phyloP scores from a whole-genome alignment of 2,888 invertebrate genomes.

The Tachystola acroxantha region DNA sequence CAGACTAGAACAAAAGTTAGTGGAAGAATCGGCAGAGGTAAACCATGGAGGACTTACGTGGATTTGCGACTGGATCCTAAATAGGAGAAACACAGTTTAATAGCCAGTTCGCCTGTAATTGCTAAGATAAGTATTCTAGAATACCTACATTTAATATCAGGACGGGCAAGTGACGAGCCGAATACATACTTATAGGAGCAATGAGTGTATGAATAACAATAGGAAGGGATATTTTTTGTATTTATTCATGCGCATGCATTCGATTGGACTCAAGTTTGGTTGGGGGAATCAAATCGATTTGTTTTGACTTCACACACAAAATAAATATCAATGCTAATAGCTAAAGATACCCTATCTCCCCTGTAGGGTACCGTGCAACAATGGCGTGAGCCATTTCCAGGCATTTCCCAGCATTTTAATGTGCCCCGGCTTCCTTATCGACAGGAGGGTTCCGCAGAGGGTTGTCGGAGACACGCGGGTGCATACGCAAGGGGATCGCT shows the following conservation, averaged over 20 bases:
- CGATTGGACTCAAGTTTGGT: slow-evolving; percentile 20
- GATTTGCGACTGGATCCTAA: too few species aligned
- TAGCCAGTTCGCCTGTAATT: too few species aligned
- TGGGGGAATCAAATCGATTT: slow-evolving; percentile 30
- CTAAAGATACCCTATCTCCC: slow-evolving; percentile 63
- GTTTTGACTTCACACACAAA: slow-evolving; percentile 61
- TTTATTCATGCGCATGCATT: not conserved
- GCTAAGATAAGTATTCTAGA: too few species aligned
- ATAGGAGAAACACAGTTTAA: too few species aligned
- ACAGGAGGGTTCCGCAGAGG: slow-evolving; percentile 32
- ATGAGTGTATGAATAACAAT: too few species aligned
- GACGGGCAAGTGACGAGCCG: too few species aligned
- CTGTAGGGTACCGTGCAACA: slow-evolving; percentile 53
- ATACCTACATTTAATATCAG: too few species aligned
- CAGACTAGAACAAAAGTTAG: too few species aligned
- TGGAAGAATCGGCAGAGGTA: too few species aligned
- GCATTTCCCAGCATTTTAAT: slow-evolving; percentile 66
- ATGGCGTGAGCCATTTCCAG: slow-evolving; percentile 71
- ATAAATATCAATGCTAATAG: slow-evolving; percentile 65
- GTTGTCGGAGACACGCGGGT: slow-evolving; percentile 26
- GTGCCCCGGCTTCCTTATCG: slow-evolving; percentile 62
- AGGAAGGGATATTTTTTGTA: too few species aligned
- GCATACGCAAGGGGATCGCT: slow-evolving; percentile 27
- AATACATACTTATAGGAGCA: too few species aligned
- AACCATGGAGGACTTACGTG: too few species aligned